Conservation (phyloP, 2,113 vertebrate genomes). For the Datnioides undecimradiatus region DNA sequence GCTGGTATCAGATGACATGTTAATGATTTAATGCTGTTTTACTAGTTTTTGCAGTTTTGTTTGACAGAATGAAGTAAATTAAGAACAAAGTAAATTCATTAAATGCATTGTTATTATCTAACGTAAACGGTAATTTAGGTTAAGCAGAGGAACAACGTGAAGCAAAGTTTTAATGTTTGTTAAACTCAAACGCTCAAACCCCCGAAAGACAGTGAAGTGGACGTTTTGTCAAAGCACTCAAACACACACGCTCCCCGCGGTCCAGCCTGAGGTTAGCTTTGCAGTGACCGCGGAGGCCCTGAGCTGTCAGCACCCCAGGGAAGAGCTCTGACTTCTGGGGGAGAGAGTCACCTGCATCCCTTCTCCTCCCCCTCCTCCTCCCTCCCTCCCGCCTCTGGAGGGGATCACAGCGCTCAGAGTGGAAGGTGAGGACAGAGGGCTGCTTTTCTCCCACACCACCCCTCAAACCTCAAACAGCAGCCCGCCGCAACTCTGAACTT, state of each 20-base stretch:
- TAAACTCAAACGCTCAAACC: slow-evolving; percentile 5
- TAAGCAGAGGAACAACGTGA: too few relatives aligned
- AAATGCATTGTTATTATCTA: too few relatives aligned
- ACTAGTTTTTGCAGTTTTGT: too few relatives aligned
- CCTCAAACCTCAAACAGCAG: slow-evolving; percentile 14
- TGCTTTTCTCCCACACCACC: slow-evolving; percentile 62
- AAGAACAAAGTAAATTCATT: too few relatives aligned
- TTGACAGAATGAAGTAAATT: too few relatives aligned
- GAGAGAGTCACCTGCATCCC: slow-evolving; percentile 67
- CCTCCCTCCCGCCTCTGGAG: slow-evolving; percentile 3
- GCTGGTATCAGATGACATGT: too few relatives aligned
- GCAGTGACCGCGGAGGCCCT: slow-evolving; percentile 55
- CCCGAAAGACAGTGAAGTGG: neutral
- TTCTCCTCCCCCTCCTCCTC: neutral
- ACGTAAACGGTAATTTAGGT: too few relatives aligned
- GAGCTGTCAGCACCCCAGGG: slow-evolving; percentile 76
- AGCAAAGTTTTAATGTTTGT: neutral
- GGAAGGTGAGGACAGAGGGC: slow-evolving; percentile 77
- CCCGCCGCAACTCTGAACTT: neutral
- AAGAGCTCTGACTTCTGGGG: slow-evolving; percentile 59
- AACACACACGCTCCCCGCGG: slow-evolving; percentile 6
- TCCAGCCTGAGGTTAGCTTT: slow-evolving; percentile 60
- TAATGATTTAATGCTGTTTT: too few relatives aligned
- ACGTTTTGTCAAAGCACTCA: neutral
- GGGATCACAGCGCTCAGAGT: slow-evolving; percentile 73